Base-by-base conservation (phyloP, 92 coral and sea anemone genomes). In the Porites rus region DNA sequence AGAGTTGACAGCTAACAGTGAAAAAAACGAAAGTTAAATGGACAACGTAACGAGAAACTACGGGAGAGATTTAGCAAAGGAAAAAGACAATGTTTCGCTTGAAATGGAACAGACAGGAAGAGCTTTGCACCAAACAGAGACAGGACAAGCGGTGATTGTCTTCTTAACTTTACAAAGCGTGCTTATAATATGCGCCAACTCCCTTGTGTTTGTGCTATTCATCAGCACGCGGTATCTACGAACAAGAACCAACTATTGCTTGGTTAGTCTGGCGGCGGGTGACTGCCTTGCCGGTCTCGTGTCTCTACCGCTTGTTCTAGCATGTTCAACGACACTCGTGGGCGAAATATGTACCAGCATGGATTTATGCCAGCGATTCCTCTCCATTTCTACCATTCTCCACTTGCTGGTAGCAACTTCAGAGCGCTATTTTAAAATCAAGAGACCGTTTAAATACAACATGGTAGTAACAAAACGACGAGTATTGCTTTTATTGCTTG, bases 331-430 rank as follows among this genome's bases (percentile, higher is more conserved):
- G 18, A 65, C 79, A 0, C 2, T 6, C 61, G 63, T 21, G 7
- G 16, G 52, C 0, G 13, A 43, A 13, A 67, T 72, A 1, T 86
- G 94, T 79, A 64, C 77, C 28, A 87, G 90, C 61, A 92, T 94
- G 96, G 94, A 94, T 56, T 54, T 94, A 19, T 81, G 91, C 63
- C 98, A 94, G 54, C 86, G 96, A 52, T 92, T 91, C 63, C 87
- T 90, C 28, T 84, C 96, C 38, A 85, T 90, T 25, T 85, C 94
- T 5, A 94, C 94, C 7, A 93, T 94, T 58, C 92, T 94, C 5
- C 98, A 94, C 81, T 77, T 94, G 78, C 78, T 92, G 28, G 89
- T 93, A 7, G 98, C 98, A 5, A 94, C 98, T 4, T 75, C 86
- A 8, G 98, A 94, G 66, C 93, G 95, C 53, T 92, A 85, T 51